These are phyloP conservation scores for Tetraodon nigroviridis DNA, from an alignment of 2,113 vertebrate genomes.

Conservation along the genomic window DNA sequence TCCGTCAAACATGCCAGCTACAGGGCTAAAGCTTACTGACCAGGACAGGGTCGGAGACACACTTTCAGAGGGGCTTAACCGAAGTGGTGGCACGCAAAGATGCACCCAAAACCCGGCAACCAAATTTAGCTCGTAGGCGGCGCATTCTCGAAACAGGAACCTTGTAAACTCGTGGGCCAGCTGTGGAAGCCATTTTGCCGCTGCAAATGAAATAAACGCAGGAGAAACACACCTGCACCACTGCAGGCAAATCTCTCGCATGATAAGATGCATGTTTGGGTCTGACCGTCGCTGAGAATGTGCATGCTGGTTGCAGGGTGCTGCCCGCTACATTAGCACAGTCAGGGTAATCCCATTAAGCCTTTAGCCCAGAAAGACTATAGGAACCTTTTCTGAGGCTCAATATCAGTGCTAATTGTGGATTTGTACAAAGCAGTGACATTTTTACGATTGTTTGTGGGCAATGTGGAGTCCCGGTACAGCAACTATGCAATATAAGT, in stretches of 20 bases:
- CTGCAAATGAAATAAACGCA: too few species aligned
- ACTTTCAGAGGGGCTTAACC: slow-evolving; percentile 48
- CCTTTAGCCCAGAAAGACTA: neutral
- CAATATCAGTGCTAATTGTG: neutral
- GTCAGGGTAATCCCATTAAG: neutral
- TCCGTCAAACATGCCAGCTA: slow-evolving; percentile 50
- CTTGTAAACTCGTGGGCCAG: neutral
- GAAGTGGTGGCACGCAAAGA: slow-evolving; percentile 37
- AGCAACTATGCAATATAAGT: too few species aligned
- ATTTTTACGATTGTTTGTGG: neutral
- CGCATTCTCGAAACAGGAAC: neutral
- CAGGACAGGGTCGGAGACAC: slow-evolving; percentile 30
- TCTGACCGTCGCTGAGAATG: too few species aligned
- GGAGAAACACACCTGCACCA: neutral
- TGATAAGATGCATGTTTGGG: neutral
- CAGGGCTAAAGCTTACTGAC: slow-evolving; percentile 55
- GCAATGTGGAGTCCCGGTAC: too few species aligned
- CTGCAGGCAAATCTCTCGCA: neutral
- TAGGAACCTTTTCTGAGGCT: neutral
- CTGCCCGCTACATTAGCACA: neutral
- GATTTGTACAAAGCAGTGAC: neutral
- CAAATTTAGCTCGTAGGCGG: slow-evolving; percentile 9
- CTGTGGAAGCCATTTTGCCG: neutral
- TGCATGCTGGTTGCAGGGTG: too few species aligned
- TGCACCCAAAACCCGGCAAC: slow-evolving; percentile 5